These are phyloP conservation scores for Heliconius hewitsoni DNA, from an alignment of 1,140 invertebrate species.

Conservation along the genomic window DNA sequence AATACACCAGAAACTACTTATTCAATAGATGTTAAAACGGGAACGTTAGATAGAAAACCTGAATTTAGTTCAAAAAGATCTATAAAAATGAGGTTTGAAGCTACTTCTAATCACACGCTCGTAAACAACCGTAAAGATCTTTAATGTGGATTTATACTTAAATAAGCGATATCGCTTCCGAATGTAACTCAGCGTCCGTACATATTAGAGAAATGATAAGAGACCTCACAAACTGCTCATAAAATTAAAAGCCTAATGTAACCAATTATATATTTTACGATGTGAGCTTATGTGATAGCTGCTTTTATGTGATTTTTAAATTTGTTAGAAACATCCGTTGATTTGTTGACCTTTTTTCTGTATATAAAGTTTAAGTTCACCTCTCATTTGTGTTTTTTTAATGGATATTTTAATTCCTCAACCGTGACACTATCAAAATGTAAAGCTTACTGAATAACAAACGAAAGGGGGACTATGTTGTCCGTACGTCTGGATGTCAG, in stretches of 20 bases:
- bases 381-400: not conserved
- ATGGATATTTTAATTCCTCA: not conserved
- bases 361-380: not conserved
- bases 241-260: conserved; percentile 13
- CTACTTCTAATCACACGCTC: not conserved
- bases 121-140: not conserved
- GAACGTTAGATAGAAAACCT: not conserved
- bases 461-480: too few relatives aligned
- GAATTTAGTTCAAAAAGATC: not conserved
- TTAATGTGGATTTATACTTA: conserved; percentile 1
- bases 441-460: not conserved
- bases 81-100: not conserved
- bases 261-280: conserved; percentile 11
- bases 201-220: not conserved
- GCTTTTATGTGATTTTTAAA: not conserved
- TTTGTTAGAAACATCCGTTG: not conserved
- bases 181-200: not conserved
- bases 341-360: not conserved
- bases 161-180: not conserved
- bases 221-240: conserved; percentile 10
- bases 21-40: not conserved
- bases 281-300: not conserved
- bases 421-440: not conserved
- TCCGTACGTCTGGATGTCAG: too few relatives aligned
- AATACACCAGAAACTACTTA: too few relatives aligned